Evolutionary conservation across 2,888 invertebrate genomes (phyloP).

Genomic region (Tinea semifulvella): DNA sequence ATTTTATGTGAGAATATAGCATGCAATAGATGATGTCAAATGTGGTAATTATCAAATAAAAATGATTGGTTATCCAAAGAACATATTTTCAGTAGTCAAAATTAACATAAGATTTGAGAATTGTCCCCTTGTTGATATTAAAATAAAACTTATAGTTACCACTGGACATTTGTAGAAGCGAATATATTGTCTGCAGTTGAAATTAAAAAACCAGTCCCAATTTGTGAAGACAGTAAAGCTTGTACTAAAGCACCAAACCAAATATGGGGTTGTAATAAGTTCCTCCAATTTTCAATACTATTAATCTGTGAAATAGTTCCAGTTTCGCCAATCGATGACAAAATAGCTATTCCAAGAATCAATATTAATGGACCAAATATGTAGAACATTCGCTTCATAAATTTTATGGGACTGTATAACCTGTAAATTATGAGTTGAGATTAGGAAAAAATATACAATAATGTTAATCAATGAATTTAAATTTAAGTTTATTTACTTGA

Average conservation of each 20-base stretch:
- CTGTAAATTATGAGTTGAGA: conserved; percentile 26
- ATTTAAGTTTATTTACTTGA: too few relatives aligned
- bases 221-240: conserved; percentile 39
- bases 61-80: too few relatives aligned
- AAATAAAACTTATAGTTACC: too few relatives aligned
- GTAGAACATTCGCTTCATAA: conserved; percentile 44
- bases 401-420: conserved; percentile 43
- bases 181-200: conserved; percentile 44
- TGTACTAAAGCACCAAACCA: conserved; percentile 44
- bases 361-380: conserved; percentile 31
- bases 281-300: conserved; percentile 28
- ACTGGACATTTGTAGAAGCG: conserved; percentile 37
- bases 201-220: conserved; percentile 45
- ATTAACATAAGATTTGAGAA: too few relatives aligned
- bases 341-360: conserved; percentile 27
- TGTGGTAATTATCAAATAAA: too few relatives aligned
- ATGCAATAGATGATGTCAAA: too few relatives aligned
- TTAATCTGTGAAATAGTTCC: conserved; percentile 25
- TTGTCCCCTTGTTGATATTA: too few relatives aligned
- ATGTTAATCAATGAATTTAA: too few relatives aligned
- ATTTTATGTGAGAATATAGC: too few relatives aligned
- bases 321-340: conserved; percentile 27
- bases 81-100: too few relatives aligned
- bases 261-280: conserved; percentile 32
- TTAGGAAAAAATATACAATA: too few relatives aligned